phyloP scores from a whole-genome alignment of 2,797 vertebrate species.

The Peromyscus nudipes region DNA sequence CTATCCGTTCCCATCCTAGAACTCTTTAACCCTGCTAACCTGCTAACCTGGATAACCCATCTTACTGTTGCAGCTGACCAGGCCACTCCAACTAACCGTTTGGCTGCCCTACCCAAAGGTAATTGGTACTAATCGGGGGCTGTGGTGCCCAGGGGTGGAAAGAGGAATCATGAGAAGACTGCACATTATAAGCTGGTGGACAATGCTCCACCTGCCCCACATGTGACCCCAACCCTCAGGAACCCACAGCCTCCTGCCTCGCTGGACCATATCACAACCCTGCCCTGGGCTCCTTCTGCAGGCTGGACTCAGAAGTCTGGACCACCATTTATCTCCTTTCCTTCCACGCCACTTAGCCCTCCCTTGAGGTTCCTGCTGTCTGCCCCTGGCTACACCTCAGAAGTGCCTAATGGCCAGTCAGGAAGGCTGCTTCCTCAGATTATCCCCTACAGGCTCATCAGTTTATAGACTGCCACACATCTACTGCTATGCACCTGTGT shows the following conservation, averaged over 20 bases:
- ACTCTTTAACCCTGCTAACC: conserved; percentile 55
- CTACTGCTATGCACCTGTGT: rapidly evolving
- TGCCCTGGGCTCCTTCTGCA: background rate
- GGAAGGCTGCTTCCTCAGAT: background rate
- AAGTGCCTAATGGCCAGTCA: background rate
- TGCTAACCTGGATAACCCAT: conserved; percentile 92
- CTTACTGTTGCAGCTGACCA: conserved; percentile 94
- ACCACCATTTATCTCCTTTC: background rate
- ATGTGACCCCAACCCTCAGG: background rate
- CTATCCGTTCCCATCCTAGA: background rate
- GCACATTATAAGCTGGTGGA: background rate
- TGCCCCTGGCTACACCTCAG: background rate
- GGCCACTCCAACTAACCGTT: conserved; percentile 93
- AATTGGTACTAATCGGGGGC: conserved; percentile 86
- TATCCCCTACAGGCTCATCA: rapidly evolving
- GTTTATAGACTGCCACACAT: background rate
- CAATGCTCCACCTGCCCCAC: background rate
- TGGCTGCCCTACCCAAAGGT: conserved; percentile 90
- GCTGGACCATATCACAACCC: background rate
- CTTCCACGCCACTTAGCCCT: background rate
- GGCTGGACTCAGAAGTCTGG: background rate
- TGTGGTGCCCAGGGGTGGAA: background rate
- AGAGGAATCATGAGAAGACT: background rate
- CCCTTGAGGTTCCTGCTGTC: background rate
- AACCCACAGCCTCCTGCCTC: background rate